These are phyloP conservation scores for Cactoblastis cactorum DNA, from an alignment of 2,888 invertebrate species.

Conservation along the genomic window DNA sequence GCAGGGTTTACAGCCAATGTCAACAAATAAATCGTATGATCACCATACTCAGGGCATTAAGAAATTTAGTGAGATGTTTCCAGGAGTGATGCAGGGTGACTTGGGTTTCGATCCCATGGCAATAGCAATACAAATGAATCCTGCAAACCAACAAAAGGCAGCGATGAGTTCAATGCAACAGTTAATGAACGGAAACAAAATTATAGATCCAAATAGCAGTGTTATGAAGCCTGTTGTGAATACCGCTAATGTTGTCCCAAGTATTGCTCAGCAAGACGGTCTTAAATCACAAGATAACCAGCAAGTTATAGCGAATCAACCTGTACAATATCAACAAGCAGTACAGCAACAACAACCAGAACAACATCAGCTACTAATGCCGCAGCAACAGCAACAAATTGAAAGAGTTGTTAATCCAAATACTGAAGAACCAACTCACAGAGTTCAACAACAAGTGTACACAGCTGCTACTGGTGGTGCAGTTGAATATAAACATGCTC, in stretches of 20 bases:
- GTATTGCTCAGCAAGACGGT: slow-evolving; percentile 19
- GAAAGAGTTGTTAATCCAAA: slow-evolving; percentile 18
- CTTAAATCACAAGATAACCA: slow-evolving; percentile 18
- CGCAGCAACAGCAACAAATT: slow-evolving; percentile 6
- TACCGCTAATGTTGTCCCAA: slow-evolving; percentile 20
- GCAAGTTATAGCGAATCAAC: slow-evolving; percentile 5
- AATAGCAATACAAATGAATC: slow-evolving; percentile 72
- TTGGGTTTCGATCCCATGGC: slow-evolving; percentile 70
- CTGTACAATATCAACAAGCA: not conserved
- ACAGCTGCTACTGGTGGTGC: slow-evolving; percentile 28
- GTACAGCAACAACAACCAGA: not conserved
- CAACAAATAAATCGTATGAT: slow-evolving; percentile 33
- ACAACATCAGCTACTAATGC: not conserved
- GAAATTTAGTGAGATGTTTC: slow-evolving; percentile 68
- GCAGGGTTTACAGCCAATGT: slow-evolving; percentile 1
- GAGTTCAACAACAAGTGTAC: slow-evolving; percentile 32
- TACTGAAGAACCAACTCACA: slow-evolving; percentile 14
- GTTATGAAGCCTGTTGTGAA: slow-evolving; percentile 28
- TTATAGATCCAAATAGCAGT: slow-evolving; percentile 3
- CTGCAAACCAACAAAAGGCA: slow-evolving; percentile 54
- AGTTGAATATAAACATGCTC: slow-evolving; percentile 25
- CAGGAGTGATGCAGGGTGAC: slow-evolving; percentile 56
- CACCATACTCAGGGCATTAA: slow-evolving; percentile 49
- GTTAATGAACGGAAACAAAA: slow-evolving; percentile 36
- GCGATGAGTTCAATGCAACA: slow-evolving; percentile 54